These are phyloP conservation scores for Himalopsyche tibetana DNA, from an alignment of 2,888 invertebrate species.

Conservation along the genomic window DNA sequence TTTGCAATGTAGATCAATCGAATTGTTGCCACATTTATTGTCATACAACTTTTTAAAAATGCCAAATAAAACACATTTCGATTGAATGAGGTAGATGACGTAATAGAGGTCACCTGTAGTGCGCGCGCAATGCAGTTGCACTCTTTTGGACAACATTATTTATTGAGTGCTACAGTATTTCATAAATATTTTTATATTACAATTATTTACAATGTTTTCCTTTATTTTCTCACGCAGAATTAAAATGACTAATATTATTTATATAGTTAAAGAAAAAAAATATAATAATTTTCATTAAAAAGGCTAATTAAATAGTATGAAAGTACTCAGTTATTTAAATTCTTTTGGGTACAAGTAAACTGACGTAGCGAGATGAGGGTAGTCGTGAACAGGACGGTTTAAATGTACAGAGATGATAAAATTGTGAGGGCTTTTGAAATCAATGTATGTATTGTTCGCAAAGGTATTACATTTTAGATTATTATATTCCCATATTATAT, in stretches of 20 bases:
- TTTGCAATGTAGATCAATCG: not conserved
- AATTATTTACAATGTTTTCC: not conserved
- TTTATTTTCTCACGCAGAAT: too few relatives aligned
- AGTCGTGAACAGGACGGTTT: not conserved
- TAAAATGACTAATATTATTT: too few relatives aligned
- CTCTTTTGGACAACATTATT: not conserved
- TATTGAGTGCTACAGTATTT: not conserved
- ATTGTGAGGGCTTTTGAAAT: not conserved
- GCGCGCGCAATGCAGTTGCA: slow-evolving; percentile 34
- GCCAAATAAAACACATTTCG: slow-evolving; percentile 5
- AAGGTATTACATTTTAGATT: too few relatives aligned
- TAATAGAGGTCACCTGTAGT: slow-evolving; percentile 26
- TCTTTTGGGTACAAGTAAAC: not conserved
- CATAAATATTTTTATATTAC: not conserved
- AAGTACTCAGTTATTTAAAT: not conserved
- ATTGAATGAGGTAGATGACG: not conserved
- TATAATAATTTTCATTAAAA: too few relatives aligned
- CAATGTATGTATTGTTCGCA: too few relatives aligned
- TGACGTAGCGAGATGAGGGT: not conserved
- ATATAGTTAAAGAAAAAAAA: too few relatives aligned
- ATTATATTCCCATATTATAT: too few relatives aligned
- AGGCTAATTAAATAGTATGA: not conserved
- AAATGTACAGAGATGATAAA: not conserved
- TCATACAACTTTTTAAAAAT: not conserved
- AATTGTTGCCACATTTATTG: not conserved